Evolutionary conservation across 2,888 invertebrate genomes (phyloP).

Genomic region (Polylopha cassiicola): DNA sequence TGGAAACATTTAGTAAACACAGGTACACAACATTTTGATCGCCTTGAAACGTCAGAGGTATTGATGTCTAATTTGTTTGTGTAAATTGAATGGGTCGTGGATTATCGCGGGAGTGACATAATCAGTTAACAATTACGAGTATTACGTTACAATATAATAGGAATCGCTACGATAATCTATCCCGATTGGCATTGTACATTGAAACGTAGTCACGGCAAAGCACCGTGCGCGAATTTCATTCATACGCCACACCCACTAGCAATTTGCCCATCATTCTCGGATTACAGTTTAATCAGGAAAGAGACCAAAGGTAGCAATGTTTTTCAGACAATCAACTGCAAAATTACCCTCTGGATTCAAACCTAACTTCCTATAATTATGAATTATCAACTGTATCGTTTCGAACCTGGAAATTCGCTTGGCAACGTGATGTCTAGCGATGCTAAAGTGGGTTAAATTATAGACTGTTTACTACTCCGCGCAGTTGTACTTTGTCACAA

Average conservation of each 20-base stretch:
- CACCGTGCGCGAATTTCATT: constrained; percentile 54
- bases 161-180: constrained; percentile 22
- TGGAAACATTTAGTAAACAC: too few species aligned
- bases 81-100: too few species aligned
- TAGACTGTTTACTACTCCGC: too few species aligned
- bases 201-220: constrained; percentile 17
- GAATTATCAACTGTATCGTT: too few species aligned
- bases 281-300: constrained; percentile 57
- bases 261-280: constrained; percentile 51
- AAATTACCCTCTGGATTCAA: constrained; percentile 10
- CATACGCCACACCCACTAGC: constrained; percentile 58
- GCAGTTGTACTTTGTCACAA: too few species aligned
- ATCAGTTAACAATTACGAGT: neutral
- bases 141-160: constrained; percentile 6
- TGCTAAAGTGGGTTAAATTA: too few species aligned
- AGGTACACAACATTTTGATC: too few species aligned
- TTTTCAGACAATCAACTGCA: constrained; percentile 19
- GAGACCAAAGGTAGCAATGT: constrained; percentile 33
- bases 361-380: constrained; percentile 7
- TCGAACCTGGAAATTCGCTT: too few species aligned
- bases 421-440: too few species aligned
- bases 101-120: too few species aligned
- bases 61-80: too few species aligned
- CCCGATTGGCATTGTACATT: constrained; percentile 23
- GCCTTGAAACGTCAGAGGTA: too few species aligned